Conservation (phyloP, 1,140 invertebrate genomes). For the Ridgeia piscesae region DNA sequence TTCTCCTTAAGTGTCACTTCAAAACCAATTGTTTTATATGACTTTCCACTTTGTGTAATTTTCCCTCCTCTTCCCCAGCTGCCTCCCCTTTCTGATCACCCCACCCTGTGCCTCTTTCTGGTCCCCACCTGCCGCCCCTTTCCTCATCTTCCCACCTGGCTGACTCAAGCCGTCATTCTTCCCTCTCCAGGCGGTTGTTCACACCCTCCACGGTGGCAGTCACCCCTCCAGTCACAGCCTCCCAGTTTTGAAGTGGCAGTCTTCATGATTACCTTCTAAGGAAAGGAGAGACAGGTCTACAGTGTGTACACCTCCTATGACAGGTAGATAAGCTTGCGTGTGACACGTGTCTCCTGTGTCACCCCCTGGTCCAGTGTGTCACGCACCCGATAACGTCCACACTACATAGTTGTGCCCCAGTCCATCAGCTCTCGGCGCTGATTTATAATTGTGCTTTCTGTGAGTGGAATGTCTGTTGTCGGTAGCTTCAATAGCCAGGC, state of each 20-base stretch:
- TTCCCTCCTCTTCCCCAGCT: no score
- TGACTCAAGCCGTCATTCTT: not conserved
- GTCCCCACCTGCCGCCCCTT: no score
- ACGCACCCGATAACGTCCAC: not conserved
- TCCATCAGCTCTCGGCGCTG: not conserved
- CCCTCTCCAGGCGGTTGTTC: not conserved
- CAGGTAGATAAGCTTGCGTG: not conserved
- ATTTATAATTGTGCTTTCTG: not conserved
- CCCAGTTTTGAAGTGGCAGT: not conserved
- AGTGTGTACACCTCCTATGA: no score
- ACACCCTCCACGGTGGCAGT: not conserved
- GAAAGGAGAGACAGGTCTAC: not conserved
- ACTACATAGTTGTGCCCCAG: not conserved
- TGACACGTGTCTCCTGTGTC: not conserved
- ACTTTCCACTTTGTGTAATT: no score
- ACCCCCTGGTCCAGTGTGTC: not conserved
- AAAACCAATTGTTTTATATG: not conserved
- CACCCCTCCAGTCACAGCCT: not conserved
- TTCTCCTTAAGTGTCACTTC: not conserved
- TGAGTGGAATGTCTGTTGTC: not conserved
- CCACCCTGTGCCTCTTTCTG: no score
- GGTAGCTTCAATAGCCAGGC: not conserved
- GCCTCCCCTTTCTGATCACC: no score
- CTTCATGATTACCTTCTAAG: not conserved
- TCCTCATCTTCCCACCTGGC: not conserved